Evolutionary conservation across 1,140 invertebrate species (phyloP).

Genomic region (Drusus annulatus): DNA sequence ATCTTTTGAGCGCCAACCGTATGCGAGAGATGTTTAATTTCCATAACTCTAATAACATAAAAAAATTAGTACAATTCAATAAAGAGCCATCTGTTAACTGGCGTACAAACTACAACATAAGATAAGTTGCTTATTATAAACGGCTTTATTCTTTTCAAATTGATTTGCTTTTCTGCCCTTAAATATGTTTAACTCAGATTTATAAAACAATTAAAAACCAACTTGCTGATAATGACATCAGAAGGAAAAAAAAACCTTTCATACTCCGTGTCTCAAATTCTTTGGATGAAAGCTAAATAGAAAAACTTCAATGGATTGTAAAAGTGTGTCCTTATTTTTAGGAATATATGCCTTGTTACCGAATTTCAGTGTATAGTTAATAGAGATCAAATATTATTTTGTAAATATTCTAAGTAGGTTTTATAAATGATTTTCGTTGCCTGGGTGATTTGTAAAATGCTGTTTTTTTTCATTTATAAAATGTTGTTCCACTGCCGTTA

Average conservation of each 20-base stretch:
- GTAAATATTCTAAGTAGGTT: not conserved
- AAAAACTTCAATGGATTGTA: not conserved
- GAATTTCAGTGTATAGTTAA: conserved; percentile 35
- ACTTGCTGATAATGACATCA: not conserved
- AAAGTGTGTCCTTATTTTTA: conserved; percentile 21
- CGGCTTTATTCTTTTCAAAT: no score
- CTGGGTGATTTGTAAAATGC: not conserved
- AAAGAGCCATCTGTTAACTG: not conserved
- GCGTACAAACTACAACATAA: not conserved
- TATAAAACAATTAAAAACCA: not conserved
- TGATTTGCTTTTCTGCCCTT: no score
- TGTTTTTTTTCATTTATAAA: not conserved
- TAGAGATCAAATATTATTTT: not conserved
- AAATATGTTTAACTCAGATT: not conserved
- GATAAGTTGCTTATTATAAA: no score
- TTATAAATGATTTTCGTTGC: not conserved
- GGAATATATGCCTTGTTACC: conserved; percentile 54
- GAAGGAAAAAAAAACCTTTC: not conserved
- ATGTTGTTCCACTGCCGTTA: not conserved
- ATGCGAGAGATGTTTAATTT: no score
- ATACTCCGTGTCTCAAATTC: not conserved
- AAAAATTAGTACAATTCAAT: no score
- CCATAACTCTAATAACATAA: no score
- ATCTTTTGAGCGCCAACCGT: no score
- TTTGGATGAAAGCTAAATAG: not conserved